Evolutionary conservation across 2,113 vertebrate species (phyloP), one percentile per base, ranked within the genome.

Genomic region (Neogobius melanostomus): DNA sequence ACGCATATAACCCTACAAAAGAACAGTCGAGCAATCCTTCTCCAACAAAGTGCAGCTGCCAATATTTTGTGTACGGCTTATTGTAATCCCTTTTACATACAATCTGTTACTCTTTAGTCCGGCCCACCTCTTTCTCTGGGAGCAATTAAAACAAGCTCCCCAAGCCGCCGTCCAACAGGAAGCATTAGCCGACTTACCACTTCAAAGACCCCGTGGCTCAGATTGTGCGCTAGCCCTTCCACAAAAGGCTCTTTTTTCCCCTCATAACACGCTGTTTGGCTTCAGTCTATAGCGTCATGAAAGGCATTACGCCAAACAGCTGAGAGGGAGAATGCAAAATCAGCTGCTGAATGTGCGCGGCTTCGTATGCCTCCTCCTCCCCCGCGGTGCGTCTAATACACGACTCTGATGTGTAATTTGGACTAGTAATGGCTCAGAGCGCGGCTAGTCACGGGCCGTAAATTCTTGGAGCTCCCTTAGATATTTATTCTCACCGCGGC

Each of bases 61-160:
- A 64, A 82, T 78, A 81, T 83, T 80, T 84, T 82, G 77, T 76
- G 83, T 76, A 83, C 65, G 71, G 83, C 81, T 83, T 81, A 78
- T 65, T 69, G 74, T 82, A 74, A 86, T 86, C 75, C 74, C 15
- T 63, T 74, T 67, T 86, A 82, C 71, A 77, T 68, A 48, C 64
- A 86, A 76, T 83, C 70, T 84, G 71, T 76, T 86, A 64, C 78
- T 79, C 72, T 74, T 88, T 85, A 82, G 79, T 72, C 74, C 28
- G 28, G 72, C 77, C 80, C 74, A 77, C 76, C 68, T 80, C 81
- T 90, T 89, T 92, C 88, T 89, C 79, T 86, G 88, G 88, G 89
- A 91, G 82, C 89, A 90, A 93, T 91, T 91, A 89, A 87, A 87
- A 79, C 66, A 62, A 56, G 70, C 73, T 76, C 74, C 89, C 54